phyloP scores from a whole-genome alignment of 2,113 vertebrate species.

The Rhombomys opimus region DNA sequence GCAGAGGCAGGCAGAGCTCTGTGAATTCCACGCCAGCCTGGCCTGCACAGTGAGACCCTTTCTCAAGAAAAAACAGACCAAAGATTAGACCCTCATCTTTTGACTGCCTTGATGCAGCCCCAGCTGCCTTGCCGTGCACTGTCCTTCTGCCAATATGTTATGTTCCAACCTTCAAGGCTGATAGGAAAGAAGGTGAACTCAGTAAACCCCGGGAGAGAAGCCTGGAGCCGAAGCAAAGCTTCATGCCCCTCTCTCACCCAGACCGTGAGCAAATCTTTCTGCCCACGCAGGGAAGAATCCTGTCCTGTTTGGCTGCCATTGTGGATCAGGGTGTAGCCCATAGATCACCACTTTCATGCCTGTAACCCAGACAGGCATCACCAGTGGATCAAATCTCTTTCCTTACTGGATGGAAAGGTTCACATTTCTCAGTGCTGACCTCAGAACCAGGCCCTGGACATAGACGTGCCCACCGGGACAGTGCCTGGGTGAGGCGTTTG shows the following conservation, averaged over 20 bases:
- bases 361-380: background rate
- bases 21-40: background rate
- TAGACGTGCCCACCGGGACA: background rate
- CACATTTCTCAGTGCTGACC: background rate
- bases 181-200: background rate
- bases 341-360: fast-evolving
- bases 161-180: background rate
- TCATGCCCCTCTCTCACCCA: background rate
- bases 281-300: background rate
- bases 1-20: background rate
- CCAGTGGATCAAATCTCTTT: background rate
- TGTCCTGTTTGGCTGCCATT: background rate
- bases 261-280: background rate
- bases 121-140: background rate
- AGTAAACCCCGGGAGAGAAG: background rate
- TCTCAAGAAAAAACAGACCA: background rate
- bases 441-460: background rate
- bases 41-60: background rate
- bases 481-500: fast-evolving
- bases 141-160: background rate
- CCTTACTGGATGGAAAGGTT: background rate
- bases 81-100: slow-evolving; percentile 25
- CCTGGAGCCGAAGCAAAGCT: background rate
- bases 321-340: background rate
- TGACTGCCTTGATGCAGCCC: background rate